These are phyloP conservation scores for Oscheius sp. DNA, from an alignment of 2,888 invertebrate species.

Conservation along the genomic window DNA sequence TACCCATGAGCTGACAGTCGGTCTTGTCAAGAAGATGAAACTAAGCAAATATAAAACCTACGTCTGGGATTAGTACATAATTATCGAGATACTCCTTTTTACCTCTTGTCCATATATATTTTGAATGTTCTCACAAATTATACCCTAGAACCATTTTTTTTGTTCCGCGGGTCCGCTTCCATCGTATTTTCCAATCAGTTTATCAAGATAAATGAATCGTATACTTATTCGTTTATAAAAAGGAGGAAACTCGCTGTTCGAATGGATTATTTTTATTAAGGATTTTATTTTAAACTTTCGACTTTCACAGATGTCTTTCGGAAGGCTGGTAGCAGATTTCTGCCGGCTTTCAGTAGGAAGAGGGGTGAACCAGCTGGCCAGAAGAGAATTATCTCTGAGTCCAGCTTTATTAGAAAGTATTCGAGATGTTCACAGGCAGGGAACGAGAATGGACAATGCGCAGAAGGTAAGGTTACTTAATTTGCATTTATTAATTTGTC, in stretches of 20 bases:
- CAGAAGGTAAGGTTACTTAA: conserved; percentile 30
- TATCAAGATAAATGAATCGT: no score
- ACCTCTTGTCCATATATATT: not conserved
- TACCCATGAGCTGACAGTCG: no score
- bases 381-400: conserved; percentile 40
- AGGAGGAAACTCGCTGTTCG: not conserved
- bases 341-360: conserved; percentile 27
- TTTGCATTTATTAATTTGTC: no score
- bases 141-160: no score
- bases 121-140: not conserved
- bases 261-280: no score
- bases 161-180: no score
- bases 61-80: not conserved
- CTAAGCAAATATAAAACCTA: not conserved
- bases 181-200: not conserved
- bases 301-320: conserved; percentile 27
- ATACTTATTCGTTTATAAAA: not conserved
- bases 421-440: conserved; percentile 62
- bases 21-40: not conserved
- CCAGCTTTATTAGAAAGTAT: conserved; percentile 50
- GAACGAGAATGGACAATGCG: conserved; percentile 46
- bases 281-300: not conserved
- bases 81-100: not conserved
- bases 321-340: conserved; percentile 17
- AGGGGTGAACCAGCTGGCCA: conserved; percentile 23